A percentile compares a stretch with the other conserved stretches of the same genome.
Conservation (phyloP, 2,113 vertebrate species). For the Laticauda laticaudata region DNA sequence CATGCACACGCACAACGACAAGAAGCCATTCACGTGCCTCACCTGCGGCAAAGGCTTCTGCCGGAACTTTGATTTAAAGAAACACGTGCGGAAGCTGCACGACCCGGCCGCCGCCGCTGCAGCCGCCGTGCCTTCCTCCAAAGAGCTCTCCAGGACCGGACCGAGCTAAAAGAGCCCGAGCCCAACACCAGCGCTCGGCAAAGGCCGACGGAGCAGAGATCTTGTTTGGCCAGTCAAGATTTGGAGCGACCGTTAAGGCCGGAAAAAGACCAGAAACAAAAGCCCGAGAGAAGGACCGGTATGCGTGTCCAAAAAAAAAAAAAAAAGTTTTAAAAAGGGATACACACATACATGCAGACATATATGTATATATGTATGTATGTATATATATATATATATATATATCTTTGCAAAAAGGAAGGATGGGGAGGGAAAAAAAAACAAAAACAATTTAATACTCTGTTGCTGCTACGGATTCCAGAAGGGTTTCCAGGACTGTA, state of each 20-base stretch:
- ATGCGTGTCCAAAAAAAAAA: background rate
- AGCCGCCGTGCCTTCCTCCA: conserved; percentile 61
- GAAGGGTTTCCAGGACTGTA: background rate
- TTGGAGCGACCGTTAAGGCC: conserved; percentile 60
- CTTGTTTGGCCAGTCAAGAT: conserved; percentile 23
- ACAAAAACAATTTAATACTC: conserved; percentile 61
- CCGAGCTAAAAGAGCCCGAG: conserved; percentile 74
- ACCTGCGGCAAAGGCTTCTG: conserved; percentile 90
- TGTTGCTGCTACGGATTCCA: conserved; percentile 30
- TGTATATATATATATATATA: conserved; percentile 20
- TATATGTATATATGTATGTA: background rate
- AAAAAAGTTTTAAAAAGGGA: background rate
- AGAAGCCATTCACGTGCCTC: conserved; percentile 88
- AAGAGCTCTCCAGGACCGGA: conserved; percentile 80
- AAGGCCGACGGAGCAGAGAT: background rate
- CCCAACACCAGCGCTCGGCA: background rate
- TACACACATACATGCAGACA: background rate
- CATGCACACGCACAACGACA: conserved; percentile 93
- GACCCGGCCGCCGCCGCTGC: conserved; percentile 71
- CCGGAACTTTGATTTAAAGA: conserved; percentile 91
- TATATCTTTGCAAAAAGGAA: conserved; percentile 52
- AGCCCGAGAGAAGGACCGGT: background rate
- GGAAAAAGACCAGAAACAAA: conserved; percentile 64
- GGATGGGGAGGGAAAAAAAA: conserved; percentile 16
- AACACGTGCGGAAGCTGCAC: conserved; percentile 88